phyloP scores from a whole-genome alignment of 23 tunicate species.

The Phallusia fumigata region DNA sequence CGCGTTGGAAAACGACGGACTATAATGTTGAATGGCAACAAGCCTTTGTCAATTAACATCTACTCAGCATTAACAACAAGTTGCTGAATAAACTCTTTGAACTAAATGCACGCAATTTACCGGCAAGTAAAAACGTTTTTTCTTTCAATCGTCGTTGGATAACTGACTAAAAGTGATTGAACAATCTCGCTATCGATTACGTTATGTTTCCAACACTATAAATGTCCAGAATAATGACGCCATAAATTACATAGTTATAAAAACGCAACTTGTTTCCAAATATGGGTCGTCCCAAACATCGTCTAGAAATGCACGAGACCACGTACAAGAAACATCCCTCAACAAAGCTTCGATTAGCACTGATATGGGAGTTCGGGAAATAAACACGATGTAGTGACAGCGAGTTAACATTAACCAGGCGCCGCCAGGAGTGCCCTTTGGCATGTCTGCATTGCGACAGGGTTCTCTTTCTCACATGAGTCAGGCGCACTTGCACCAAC shows the following conservation, averaged over 20 bases:
- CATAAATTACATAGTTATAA: too few relatives aligned
- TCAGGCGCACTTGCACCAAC: constrained; percentile 11
- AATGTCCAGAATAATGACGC: too few relatives aligned
- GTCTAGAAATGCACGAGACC: neutral
- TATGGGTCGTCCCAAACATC: neutral
- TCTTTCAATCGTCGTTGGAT: too few relatives aligned
- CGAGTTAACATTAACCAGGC: neutral
- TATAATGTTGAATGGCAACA: neutral
- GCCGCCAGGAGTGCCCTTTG: neutral
- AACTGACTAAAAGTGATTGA: too few relatives aligned
- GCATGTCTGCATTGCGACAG: constrained; percentile 3
- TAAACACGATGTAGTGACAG: neutral
- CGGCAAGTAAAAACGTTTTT: too few relatives aligned
- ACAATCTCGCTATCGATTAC: too few relatives aligned
- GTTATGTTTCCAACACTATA: too few relatives aligned
- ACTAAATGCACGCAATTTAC: too few relatives aligned
- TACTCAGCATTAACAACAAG: too few relatives aligned
- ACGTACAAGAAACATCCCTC: neutral
- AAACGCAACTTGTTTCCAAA: neutral
- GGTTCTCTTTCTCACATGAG: neutral
- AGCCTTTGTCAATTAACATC: too few relatives aligned
- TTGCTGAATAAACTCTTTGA: too few relatives aligned
- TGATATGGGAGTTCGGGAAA: neutral
- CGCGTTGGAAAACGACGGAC: neutral
- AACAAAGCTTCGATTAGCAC: neutral